Percentiles rank a stretch among this genome's conserved stretches.
Conservation (phyloP, 2,113 vertebrate species). For the Serilophus lunatus region DNA sequence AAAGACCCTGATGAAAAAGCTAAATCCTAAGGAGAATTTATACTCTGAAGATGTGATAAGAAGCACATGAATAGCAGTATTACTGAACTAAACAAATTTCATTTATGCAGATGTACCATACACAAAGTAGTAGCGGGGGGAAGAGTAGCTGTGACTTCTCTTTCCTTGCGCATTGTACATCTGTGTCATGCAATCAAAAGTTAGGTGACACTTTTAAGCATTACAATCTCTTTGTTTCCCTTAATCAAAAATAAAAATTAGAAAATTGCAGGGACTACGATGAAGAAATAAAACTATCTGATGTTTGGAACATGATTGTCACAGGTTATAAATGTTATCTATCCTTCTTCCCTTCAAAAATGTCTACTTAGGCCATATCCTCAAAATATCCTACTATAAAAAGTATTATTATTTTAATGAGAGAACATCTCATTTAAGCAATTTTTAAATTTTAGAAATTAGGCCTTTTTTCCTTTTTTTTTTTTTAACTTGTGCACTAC, state of each 20-base stretch:
- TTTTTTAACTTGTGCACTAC: background rate
- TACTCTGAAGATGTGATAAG: background rate
- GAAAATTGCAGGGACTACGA: background rate
- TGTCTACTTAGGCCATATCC: background rate
- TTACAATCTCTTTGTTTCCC: background rate
- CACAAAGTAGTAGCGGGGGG: background rate
- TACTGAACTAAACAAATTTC: background rate
- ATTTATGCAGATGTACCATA: background rate
- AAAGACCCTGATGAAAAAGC: background rate
- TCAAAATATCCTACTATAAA: background rate
- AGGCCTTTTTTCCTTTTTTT: background rate
- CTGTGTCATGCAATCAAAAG: background rate
- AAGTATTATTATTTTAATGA: background rate
- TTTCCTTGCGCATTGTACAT: background rate
- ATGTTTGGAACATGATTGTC: background rate
- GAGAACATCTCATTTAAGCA: rapidly evolving
- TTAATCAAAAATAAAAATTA: background rate
- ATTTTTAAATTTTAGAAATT: background rate
- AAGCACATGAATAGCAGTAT: background rate
- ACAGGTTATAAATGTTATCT: background rate
- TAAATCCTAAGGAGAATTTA: background rate
- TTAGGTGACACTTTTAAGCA: background rate
- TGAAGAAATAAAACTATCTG: background rate
- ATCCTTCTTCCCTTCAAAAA: background rate
- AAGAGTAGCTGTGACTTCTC: background rate